phyloP scores from a whole-genome alignment of 2,888 invertebrate genomes.

The Seira ritae region DNA sequence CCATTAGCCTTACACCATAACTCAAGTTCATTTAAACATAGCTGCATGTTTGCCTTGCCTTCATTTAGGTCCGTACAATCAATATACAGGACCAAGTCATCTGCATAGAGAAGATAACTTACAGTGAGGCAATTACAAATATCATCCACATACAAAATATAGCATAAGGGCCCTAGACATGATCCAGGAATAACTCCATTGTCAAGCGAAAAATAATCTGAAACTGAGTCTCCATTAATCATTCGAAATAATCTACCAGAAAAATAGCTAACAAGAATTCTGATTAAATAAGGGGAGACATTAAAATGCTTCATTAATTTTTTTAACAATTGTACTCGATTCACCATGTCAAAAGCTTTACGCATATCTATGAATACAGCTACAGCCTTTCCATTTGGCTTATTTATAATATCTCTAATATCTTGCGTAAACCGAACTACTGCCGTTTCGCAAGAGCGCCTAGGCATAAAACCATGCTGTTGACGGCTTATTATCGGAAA shows the following conservation, averaged over 20 bases:
- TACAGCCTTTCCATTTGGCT: slow-evolving; percentile 30
- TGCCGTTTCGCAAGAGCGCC: slow-evolving; percentile 49
- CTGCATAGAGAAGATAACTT: slow-evolving; percentile 12
- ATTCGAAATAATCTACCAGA: slow-evolving; percentile 22
- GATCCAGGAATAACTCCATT: slow-evolving; percentile 28
- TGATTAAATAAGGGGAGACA: background rate
- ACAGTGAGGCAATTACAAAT: background rate
- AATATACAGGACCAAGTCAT: slow-evolving; percentile 24
- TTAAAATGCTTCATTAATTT: slow-evolving; percentile 29
- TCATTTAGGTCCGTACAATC: slow-evolving; percentile 24
- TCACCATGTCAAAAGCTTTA: slow-evolving; percentile 28
- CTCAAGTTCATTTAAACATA: background rate
- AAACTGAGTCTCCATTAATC: background rate
- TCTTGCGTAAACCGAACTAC: slow-evolving; percentile 8
- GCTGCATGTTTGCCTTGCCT: slow-evolving; percentile 1
- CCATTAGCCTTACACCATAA: slow-evolving; percentile 34
- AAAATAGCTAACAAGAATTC: background rate
- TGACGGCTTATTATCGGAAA: background rate
- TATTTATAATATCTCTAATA: slow-evolving; percentile 16
- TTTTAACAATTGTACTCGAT: background rate
- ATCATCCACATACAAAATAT: slow-evolving; percentile 33
- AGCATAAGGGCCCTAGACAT: slow-evolving; percentile 30
- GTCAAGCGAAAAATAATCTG: background rate
- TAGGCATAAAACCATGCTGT: slow-evolving; percentile 49
- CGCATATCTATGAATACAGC: slow-evolving; percentile 37